Percentiles rank a stretch among this genome's conserved stretches.
phyloP scores from a whole-genome alignment of 1,140 invertebrate genomes.

The Lasioglossum albipes region DNA sequence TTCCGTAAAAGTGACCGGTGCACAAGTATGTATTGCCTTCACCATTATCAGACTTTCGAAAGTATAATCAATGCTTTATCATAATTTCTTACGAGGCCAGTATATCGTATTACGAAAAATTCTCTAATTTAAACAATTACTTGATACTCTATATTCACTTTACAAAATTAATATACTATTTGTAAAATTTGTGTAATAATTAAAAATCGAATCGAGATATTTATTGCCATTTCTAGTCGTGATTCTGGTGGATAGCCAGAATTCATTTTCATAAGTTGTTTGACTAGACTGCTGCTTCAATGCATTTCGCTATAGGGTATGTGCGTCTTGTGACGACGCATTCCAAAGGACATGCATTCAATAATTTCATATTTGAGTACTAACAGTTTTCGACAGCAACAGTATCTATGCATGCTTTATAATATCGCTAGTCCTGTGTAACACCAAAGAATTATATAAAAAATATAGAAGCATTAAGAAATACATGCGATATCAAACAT shows the following conservation, averaged over 20 bases:
- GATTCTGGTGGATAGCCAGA: slow-evolving; percentile 1
- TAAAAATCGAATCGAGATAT: neutral
- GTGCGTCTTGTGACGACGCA: neutral
- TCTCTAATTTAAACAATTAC: neutral
- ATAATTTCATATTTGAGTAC: slow-evolving; percentile 10
- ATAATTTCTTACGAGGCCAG: neutral
- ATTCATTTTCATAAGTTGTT: slow-evolving; percentile 16
- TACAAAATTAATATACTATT: neutral
- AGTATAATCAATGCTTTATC: neutral
- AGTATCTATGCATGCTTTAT: slow-evolving; percentile 21
- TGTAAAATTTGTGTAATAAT: too few relatives aligned
- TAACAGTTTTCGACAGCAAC: neutral
- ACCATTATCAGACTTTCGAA: slow-evolving; percentile 10
- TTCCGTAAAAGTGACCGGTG: neutral
- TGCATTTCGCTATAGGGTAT: neutral
- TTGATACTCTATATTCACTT: neutral
- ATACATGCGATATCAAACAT: neutral
- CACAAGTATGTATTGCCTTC: neutral
- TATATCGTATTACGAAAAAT: neutral
- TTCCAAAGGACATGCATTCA: neutral
- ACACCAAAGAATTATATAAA: neutral
- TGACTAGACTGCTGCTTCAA: slow-evolving; percentile 39
- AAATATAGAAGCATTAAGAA: slow-evolving; percentile 8
- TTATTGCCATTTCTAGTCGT: neutral
- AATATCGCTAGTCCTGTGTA: neutral